Percentiles rank a stretch among this genome's conserved stretches.
Conservation (phyloP, 2,113 vertebrate genomes). For the Abramis brama region DNA sequence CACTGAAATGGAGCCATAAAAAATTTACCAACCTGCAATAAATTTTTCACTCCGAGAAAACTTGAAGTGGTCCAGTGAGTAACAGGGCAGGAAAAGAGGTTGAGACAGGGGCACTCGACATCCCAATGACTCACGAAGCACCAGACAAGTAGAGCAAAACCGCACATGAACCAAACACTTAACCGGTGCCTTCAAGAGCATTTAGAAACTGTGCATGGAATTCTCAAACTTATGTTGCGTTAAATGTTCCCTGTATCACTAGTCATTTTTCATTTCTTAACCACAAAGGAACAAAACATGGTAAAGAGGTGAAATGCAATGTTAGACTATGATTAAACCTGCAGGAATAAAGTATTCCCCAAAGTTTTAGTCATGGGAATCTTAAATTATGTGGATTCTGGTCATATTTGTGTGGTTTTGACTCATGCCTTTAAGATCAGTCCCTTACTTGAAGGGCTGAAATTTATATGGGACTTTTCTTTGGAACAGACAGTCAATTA, state of each 20-base stretch:
- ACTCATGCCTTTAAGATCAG: constrained; percentile 66
- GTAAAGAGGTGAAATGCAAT: constrained; percentile 59
- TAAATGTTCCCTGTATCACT: neutral
- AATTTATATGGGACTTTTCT: constrained; percentile 49
- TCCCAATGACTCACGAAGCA: constrained; percentile 1
- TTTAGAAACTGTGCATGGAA: neutral
- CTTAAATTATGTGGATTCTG: constrained; percentile 59
- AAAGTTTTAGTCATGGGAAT: constrained; percentile 60
- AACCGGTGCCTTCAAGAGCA: neutral
- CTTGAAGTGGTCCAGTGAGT: constrained; percentile 49
- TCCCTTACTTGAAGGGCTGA: constrained; percentile 64
- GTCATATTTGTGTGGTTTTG: constrained; percentile 60
- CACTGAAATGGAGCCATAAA: constrained; percentile 72
- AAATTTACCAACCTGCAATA: constrained; percentile 67
- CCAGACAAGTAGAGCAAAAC: neutral
- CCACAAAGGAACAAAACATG: constrained; percentile 53
- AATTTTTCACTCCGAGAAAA: constrained; percentile 70
- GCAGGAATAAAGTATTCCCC: constrained; percentile 59
- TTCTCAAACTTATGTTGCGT: neutral
- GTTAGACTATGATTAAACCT: constrained; percentile 65
- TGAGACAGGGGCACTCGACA: constrained; percentile 35
- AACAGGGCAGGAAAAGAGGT: constrained; percentile 48
- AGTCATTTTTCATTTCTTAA: constrained; percentile 38
- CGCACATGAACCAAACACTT: neutral
- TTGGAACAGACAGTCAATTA: constrained; percentile 36